phyloP scores from a whole-genome alignment of 2,888 invertebrate genomes.

The Dioctria rufipes region DNA sequence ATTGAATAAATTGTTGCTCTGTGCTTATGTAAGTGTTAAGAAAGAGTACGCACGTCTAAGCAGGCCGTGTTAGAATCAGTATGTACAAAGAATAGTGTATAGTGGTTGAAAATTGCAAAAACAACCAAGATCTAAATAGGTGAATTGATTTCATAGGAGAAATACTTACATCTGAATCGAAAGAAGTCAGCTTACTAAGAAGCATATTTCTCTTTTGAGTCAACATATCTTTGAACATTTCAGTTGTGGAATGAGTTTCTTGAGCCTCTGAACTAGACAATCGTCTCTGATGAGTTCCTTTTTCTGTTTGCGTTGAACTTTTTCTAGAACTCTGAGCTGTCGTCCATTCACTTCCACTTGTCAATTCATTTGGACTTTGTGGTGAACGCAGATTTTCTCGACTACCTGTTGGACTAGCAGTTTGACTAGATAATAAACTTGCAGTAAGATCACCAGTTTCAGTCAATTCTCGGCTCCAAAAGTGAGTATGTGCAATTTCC shows the following conservation, averaged over 20 bases:
- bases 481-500: constrained; percentile 99
- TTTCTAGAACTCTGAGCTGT: constrained; percentile 62
- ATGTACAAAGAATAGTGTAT: constrained; percentile 32
- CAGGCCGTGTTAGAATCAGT: constrained; percentile 38
- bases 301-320: constrained; percentile 67
- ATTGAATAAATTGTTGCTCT: not conserved
- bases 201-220: constrained; percentile 92
- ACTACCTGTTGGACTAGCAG: constrained; percentile 76
- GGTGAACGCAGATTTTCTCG: constrained; percentile 79
- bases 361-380: constrained; percentile 70
- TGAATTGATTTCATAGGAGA: not conserved
- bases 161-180: constrained; percentile 89
- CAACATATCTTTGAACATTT: constrained; percentile 94
- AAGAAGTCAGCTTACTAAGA: constrained; percentile 89
- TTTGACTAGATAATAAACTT: constrained; percentile 70
- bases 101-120: constrained; percentile 17
- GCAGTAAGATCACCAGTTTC: constrained; percentile 73
- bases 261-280: constrained; percentile 79
- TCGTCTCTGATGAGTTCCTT: constrained; percentile 69
- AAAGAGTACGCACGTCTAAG: constrained; percentile 35
- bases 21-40: constrained; percentile 16
- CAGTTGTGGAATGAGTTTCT: constrained; percentile 85
- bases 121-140: constrained; percentile 25
- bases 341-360: constrained; percentile 52
- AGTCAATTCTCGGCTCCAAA: constrained; percentile 90